Base-by-base conservation (phyloP, 2,113 vertebrate genomes). In the Dasyurus viverrinus region DNA sequence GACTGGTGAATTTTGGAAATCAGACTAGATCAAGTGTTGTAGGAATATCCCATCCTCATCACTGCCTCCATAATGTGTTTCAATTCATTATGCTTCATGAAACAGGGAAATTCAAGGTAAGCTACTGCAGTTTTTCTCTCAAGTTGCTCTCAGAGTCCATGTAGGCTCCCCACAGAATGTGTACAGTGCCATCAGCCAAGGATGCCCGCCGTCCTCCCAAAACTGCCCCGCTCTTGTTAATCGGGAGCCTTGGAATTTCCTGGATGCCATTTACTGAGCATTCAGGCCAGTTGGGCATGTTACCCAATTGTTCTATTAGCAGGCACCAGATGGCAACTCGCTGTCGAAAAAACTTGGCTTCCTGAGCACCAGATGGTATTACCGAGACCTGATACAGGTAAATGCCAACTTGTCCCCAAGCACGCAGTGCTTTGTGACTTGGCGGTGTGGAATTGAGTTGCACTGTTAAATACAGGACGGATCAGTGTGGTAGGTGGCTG, bases 21-120 rank as follows among this genome's bases (percentile, higher is more conserved):
- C 92, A 90, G 55, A 27, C 95, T 95, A 96, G 94, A 89, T 47
- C 14, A 96, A 98, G 93, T 97, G 52, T 98, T 98, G 94, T 95
- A 90, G 68, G 94, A 84, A 60, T 96, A n/a, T 60, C 95, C 94
- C 50, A 96, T 93, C 25, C 54, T 97, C 95, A 95, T 98, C 93
- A 91, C 91, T 76, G 96, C 94, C 92, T 96, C 97, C 92, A 90
- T 84, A 93, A 92, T 90, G 60, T 76, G 55, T 97, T 98, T 97
- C 46, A 94, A 42, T 96, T 94, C 30, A n/a, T 95, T 96, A 90
- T 91, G 24, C 96, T 98, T 98, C 96, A 93, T 94, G 68, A 94
- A 96, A 92, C 30, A 96, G 92, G 46, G 97, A 84, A 84, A 96
- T 27, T 94, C 27, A 95, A 97, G 95, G 96, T 97, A 1, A 98